A percentile compares a stretch with the other conserved stretches of the same genome.
phyloP scores from a whole-genome alignment of 2,113 vertebrate species.

The Menura novaehollandiae region DNA sequence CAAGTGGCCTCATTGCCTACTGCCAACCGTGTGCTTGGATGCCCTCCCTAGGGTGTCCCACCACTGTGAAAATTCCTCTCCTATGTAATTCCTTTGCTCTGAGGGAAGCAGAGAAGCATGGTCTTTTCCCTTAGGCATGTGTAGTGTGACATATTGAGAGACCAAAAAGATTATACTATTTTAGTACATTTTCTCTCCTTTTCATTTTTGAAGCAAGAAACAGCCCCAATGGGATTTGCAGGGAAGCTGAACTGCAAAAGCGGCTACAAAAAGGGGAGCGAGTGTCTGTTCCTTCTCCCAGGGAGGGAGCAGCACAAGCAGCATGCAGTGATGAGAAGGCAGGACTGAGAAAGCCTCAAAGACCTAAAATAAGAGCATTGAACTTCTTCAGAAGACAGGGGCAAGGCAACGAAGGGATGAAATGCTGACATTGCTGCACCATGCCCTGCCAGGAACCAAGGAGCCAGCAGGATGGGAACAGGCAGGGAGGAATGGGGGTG shows the following conservation, averaged over 20 bases:
- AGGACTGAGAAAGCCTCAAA: neutral
- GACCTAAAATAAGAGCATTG: neutral
- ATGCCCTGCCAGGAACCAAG: rapidly evolving
- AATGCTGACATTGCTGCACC: neutral
- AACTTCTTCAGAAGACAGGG: neutral
- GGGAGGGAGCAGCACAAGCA: neutral
- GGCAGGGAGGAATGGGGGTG: neutral
- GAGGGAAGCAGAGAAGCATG: neutral
- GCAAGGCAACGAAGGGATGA: neutral
- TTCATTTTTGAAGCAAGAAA: neutral
- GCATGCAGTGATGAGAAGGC: neutral
- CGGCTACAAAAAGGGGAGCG: rapidly evolving
- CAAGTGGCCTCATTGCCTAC: neutral
- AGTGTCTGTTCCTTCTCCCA: neutral
- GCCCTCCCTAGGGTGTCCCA: neutral
- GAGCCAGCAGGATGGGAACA: neutral
- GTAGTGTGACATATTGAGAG: neutral
- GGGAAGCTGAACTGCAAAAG: neutral
- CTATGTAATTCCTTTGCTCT: neutral
- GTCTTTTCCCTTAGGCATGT: neutral
- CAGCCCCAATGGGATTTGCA: neutral
- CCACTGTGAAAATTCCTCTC: neutral
- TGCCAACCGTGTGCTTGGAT: neutral
- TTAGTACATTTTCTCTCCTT: conserved; percentile 8
- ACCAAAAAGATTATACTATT: neutral